Conservation (phyloP, 37 sponge, comb jelly and placozoan genomes). For the Aplysina aerophoba region DNA sequence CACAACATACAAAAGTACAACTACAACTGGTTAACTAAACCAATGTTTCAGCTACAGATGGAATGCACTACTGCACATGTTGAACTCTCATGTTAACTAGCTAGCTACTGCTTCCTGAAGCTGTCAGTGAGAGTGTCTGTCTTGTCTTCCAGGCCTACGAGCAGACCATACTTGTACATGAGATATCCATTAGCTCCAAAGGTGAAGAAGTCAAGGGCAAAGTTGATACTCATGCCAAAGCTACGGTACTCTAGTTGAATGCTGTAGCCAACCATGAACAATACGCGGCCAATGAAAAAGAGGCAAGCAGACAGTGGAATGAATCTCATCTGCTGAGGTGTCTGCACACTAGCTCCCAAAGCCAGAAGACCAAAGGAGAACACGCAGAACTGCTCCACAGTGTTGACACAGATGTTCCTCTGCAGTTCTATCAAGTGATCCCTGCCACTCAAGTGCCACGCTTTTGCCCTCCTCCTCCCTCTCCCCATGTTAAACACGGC, state of each 20-base stretch:
- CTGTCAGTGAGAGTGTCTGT: conserved; percentile 2
- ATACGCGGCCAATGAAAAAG: conserved; percentile 52
- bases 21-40: no score
- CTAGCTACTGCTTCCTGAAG: neutral
- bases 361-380: conserved; percentile 10
- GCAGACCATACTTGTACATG: conserved; percentile 4
- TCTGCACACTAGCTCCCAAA: conserved; percentile 39
- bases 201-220: neutral
- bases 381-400: conserved; percentile 56
- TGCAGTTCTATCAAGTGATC: conserved; percentile 41
- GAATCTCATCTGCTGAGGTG: conserved; percentile 54
- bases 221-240: conserved; percentile 52
- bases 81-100: no score
- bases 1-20: no score
- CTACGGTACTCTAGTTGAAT: conserved; percentile 45
- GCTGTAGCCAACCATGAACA: conserved; percentile 61
- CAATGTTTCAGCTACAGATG: no score
- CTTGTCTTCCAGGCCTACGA: conserved; percentile 12
- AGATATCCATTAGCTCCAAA: conserved; percentile 4
- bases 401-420: conserved; percentile 61
- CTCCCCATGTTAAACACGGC: conserved; percentile 6
- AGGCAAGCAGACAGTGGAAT: conserved; percentile 45
- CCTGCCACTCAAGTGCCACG: conserved; percentile 55
- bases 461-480: conserved; percentile 6
- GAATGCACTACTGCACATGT: no score